Conservation (phyloP, 2,113 vertebrate genomes). For the Galeopterus variegatus region DNA sequence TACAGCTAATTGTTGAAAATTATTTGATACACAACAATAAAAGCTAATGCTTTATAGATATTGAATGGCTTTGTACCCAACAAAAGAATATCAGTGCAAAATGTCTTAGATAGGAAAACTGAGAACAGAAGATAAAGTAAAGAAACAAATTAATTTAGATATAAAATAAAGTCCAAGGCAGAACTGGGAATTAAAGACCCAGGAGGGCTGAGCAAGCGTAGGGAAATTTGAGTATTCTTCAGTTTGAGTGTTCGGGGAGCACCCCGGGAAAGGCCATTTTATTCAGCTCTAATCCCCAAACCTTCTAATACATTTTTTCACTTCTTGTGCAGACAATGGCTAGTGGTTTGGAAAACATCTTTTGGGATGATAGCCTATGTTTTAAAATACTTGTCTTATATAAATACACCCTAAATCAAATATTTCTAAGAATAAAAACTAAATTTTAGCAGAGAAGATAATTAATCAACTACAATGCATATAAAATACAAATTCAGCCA, state of each 20-base stretch:
- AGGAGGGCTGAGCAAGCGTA: background rate
- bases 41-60: background rate
- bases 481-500: background rate
- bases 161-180: background rate
- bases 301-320: background rate
- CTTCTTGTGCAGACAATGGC: background rate
- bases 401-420: background rate
- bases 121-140: background rate
- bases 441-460: background rate
- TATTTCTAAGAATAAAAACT: background rate
- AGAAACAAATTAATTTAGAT: background rate
- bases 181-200: background rate
- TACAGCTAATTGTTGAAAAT: background rate
- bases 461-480: background rate
- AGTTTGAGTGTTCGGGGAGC: background rate
- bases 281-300: background rate
- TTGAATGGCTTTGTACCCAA: background rate
- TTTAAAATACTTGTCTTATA: slow-evolving; percentile 16
- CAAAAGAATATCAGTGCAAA: background rate
- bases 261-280: background rate
- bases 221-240: background rate
- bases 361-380: background rate
- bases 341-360: background rate
- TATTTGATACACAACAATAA: background rate
- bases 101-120: background rate